Evolutionary conservation across 2,888 invertebrate species (phyloP).

Genomic region (Nycteola revayana): DNA sequence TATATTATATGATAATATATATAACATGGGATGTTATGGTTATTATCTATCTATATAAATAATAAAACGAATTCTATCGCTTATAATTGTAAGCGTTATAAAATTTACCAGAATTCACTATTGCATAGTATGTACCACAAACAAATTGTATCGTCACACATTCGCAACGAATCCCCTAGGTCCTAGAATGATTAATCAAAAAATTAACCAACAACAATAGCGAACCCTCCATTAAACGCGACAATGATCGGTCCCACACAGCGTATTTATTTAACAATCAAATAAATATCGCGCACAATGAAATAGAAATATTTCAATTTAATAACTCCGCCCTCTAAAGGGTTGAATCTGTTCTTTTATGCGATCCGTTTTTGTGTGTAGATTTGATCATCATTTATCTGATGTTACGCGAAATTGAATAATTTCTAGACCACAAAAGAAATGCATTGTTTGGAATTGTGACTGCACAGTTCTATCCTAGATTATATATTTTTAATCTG

Average conservation of each 20-base stretch:
- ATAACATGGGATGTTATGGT: no score
- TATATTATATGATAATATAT: no score
- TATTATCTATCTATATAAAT: no score
- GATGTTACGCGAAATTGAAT: constrained; percentile 77
- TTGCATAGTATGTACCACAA: constrained; percentile 31
- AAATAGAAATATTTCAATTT: constrained; percentile 81
- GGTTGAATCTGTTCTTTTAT: constrained; percentile 63
- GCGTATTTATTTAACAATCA: constrained; percentile 80
- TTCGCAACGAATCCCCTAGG: constrained; percentile 60
- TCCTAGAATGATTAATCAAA: constrained; percentile 78
- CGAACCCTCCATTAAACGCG: constrained; percentile 67
- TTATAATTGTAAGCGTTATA: no score
- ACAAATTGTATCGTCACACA: constrained; percentile 59
- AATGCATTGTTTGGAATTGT: constrained; percentile 31
- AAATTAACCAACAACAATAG: constrained; percentile 79
- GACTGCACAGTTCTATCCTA: constrained; percentile 38
- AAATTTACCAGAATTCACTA: no score
- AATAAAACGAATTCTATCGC: no score
- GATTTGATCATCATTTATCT: constrained; percentile 66
- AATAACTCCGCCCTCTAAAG: constrained; percentile 72
- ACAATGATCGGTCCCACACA: constrained; percentile 77
- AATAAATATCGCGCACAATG: constrained; percentile 81
- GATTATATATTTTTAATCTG: constrained; percentile 34
- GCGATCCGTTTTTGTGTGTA: constrained; percentile 57
- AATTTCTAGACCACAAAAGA: constrained; percentile 57